These are phyloP conservation scores for Plotosus lineatus DNA, from an alignment of 2,113 vertebrate species.

Conservation along the genomic window DNA sequence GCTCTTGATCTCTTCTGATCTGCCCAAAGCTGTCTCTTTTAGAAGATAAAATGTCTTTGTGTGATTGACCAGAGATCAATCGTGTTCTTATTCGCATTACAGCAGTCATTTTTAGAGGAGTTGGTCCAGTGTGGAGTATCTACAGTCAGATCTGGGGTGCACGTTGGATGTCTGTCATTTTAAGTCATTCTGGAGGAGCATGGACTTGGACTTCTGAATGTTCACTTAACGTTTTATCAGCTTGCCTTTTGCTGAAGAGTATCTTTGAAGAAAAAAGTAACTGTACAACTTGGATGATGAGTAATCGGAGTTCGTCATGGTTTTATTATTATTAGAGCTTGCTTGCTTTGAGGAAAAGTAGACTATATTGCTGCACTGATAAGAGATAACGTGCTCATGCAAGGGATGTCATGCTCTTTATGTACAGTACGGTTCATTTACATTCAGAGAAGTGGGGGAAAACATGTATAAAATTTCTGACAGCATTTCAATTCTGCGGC, in stretches of 20 bases:
- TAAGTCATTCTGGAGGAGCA: slow-evolving; percentile 1
- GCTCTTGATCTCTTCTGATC: slow-evolving; percentile 47
- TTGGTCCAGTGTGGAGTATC: slow-evolving; percentile 43
- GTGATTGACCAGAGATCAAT: not conserved
- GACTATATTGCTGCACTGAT: not conserved
- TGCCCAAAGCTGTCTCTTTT: not conserved
- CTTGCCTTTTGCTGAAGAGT: not conserved
- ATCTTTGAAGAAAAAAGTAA: not conserved
- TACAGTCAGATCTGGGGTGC: slow-evolving; percentile 3
- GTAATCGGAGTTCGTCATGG: not conserved
- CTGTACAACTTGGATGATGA: not conserved
- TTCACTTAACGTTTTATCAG: not conserved
- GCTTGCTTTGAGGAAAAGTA: not conserved
- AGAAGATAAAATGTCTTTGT: slow-evolving; percentile 2
- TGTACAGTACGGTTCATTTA: too few relatives aligned
- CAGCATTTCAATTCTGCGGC: not conserved
- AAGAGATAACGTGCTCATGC: not conserved
- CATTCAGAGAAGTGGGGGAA: too few relatives aligned
- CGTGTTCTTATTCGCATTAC: not conserved
- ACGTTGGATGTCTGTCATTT: slow-evolving; percentile 37
- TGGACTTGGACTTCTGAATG: not conserved
- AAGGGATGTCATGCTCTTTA: not conserved
- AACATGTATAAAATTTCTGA: not conserved
- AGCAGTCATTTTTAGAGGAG: not conserved
- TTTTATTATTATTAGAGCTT: slow-evolving; percentile 15